Conservation (phyloP, 2,113 vertebrate species). For the Neofelis nebulosa region DNA sequence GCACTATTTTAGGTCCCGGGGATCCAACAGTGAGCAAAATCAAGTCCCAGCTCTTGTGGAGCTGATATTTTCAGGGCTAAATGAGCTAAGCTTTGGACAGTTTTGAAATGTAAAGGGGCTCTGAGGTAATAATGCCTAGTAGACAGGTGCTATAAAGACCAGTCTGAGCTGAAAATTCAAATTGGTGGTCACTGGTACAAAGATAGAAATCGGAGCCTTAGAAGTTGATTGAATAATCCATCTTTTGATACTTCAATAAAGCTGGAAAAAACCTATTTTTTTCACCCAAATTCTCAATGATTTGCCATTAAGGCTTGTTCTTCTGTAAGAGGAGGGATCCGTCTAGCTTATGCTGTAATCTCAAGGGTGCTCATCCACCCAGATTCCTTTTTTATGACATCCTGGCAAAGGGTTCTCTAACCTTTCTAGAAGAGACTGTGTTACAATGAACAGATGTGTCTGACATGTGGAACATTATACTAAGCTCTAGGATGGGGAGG, state of each 20-base stretch:
- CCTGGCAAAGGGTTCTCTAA: neutral
- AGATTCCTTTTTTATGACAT: neutral
- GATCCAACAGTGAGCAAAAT: neutral
- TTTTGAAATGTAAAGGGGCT: neutral
- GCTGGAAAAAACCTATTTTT: neutral
- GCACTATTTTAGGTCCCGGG: neutral
- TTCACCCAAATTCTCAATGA: neutral
- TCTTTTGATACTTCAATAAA: neutral
- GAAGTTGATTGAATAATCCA: constrained; percentile 20
- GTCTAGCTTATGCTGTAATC: neutral
- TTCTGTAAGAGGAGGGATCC: neutral
- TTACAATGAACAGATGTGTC: constrained; percentile 15
- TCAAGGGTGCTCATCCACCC: neutral
- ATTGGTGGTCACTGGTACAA: neutral
- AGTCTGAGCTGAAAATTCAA: constrained; percentile 15
- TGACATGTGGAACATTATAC: neutral
- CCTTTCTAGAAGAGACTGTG: constrained; percentile 31
- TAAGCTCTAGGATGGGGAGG: neutral
- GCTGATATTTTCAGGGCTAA: neutral
- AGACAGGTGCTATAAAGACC: neutral
- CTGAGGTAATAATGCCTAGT: neutral
- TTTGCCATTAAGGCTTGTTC: neutral
- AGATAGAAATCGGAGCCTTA: neutral
- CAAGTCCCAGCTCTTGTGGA: neutral
- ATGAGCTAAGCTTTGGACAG: constrained; percentile 9